Base-by-base conservation (phyloP, 2,113 vertebrate species). In the Rhinolophus sinicus region DNA sequence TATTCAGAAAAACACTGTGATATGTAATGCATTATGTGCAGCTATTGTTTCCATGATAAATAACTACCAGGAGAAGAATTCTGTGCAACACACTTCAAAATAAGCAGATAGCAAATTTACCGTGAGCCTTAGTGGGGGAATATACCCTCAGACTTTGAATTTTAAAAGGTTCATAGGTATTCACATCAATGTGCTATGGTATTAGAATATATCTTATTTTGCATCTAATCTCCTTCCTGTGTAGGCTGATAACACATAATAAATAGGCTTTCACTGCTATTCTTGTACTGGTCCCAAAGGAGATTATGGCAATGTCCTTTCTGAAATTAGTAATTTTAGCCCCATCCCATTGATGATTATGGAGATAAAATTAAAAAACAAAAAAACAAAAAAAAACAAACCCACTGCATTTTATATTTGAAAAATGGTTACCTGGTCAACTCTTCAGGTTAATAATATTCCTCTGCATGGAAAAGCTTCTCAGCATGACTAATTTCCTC, bases 11-110 rank as follows among this genome's bases (percentile, higher is more conserved):
- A 33, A 87, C 60, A 10, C 22, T 62, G 3, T 52, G 38, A 21
- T 70, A 56, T 26, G 12, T 50, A 40, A 90, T 18, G 44, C 18
- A 84, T 82, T 69, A 40, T 44, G 65, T 24, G 18, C 38, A 89
- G 60, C 47, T 97, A 58, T 60, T 95, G 16, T 89, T 94, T 96
- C 82, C 40, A 89, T 38, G 3, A 30, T 58, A 78, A 95, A 65
- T 54, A 54, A 83, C 5, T 65, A 22, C n/a, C 38, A 13, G 81
- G 10, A 92, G 81, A 88, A 82, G 52, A 91, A 81, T 65, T 67
- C n/a, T 97, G 83, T 96, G 72, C 60, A 95, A 95, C n/a, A 65
- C 47, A 65, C 56, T 98, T 97, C 92, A 95, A 97, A 98, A 96
- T 38, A 94, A 98, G 95, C 60, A 94, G 50, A 87, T 10, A 94